Percentiles rank a stretch among this genome's conserved stretches.
Conservation (phyloP, 2,113 vertebrate species). For the Equus quagga region DNA sequence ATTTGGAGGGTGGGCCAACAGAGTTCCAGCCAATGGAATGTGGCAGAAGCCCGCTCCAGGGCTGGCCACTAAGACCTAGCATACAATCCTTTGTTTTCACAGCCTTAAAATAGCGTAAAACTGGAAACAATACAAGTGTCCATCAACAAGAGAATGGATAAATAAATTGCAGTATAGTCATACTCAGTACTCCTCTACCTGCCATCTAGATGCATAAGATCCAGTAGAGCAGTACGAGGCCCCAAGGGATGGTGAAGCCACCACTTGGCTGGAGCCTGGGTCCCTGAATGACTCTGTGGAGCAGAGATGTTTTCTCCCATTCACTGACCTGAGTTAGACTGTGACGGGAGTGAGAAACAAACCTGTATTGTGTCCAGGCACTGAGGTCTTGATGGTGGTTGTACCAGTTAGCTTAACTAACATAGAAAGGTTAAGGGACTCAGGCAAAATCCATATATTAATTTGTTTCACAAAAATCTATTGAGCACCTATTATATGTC, state of each 20-base stretch:
- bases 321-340: not conserved
- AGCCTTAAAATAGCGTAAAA: no score
- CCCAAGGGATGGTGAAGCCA: not conserved
- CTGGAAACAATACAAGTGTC: no score
- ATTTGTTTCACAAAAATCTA: not conserved
- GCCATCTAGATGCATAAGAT: not conserved
- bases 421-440: not conserved
- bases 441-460: not conserved
- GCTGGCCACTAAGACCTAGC: not conserved
- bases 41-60: not conserved
- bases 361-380: not conserved
- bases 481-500: not conserved
- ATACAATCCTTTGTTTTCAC: not conserved
- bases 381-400: not conserved
- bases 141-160: no score
- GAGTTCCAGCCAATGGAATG: not conserved
- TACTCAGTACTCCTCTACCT: not conserved
- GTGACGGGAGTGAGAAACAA: not conserved
- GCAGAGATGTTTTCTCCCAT: not conserved
- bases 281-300: not conserved
- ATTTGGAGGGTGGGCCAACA: not conserved
- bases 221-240: not conserved
- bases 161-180: no score
- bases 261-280: not conserved
- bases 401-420: not conserved